Base-by-base conservation (phyloP, 2,797 vertebrate genomes). In the Pseudomugil gertrudae region DNA sequence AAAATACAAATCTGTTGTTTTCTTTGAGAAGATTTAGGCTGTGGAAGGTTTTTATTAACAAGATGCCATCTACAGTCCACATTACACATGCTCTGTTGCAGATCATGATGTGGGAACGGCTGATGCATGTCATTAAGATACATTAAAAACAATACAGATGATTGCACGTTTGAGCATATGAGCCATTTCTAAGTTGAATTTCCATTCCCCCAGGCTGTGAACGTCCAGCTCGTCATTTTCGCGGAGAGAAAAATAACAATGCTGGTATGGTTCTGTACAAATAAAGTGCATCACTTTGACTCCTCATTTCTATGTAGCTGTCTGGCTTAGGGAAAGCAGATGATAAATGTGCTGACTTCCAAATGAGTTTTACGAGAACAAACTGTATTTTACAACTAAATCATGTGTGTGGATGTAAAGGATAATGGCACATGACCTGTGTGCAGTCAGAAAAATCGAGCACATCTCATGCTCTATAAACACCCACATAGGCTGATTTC, bases 281-380 rank as follows among this genome's bases (percentile, higher is more conserved):
- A 86, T 84, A 81, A 84, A 81, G 80, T 74, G 70, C 80, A 69
- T 88, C 78, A 77, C 77, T 81, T 81, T 78, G 72, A 68, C 62
- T 75, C 54, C 81, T 88, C 75, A 83, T 89, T 91, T 85, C 63
- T 78, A 84, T 79, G 58, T 65, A 43, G 76, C 81, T 79, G 82
- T 81, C 81, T 81, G 63, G 54, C 59, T 81, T 59, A 23, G 51
- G 50, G 60, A 78, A 66, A 86, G 63, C 30, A 1, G 11, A 74
- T 84, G 80, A 90, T 74, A 64, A 74, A 88, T 87, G 56, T 79
- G 60, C 56, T 64, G 80, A 86, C 79, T 89, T 87, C 67, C 79
- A 86, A 84, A 89, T 85, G 74, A 85, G 73, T 84, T 86, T 81
- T 78, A 76, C 40, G 35, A 83, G 66, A 75, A 70, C 76, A 83